Percentiles rank a stretch among this genome's conserved stretches.
phyloP scores from a whole-genome alignment of 1,140 invertebrate genomes.

The Papilio polytes region DNA sequence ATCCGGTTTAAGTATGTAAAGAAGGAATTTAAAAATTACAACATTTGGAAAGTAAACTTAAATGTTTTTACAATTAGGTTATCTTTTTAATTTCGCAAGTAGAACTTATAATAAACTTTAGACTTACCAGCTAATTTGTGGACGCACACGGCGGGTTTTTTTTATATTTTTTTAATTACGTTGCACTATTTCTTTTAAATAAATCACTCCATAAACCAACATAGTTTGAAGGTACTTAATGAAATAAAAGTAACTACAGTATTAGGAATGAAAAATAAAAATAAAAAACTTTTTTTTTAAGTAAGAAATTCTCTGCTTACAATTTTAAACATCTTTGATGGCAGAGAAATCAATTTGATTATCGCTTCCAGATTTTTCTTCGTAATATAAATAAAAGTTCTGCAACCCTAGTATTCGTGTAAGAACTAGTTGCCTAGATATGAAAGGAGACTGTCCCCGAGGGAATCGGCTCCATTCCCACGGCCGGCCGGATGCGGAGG shows the following conservation, averaged over 20 bases:
- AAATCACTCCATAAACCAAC: not conserved
- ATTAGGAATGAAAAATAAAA: not conserved
- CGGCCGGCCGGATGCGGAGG: slow-evolving; percentile 66
- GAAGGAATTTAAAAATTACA: too few species aligned
- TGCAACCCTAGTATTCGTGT: slow-evolving; percentile 4
- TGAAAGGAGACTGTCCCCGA: slow-evolving; percentile 44
- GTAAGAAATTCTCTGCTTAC: too few species aligned
- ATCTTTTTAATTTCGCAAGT: too few species aligned
- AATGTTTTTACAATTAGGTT: too few species aligned
- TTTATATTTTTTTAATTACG: too few species aligned
- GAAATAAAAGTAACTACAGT: not conserved
- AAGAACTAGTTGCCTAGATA: slow-evolving; percentile 55
- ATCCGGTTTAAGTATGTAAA: too few species aligned
- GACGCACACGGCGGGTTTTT: too few species aligned
- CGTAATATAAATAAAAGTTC: not conserved
- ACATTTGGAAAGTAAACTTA: too few species aligned
- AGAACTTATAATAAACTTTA: too few species aligned
- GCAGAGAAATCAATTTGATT: not conserved
- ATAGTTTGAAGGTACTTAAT: not conserved
- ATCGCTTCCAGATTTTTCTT: not conserved
- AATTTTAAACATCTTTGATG: too few species aligned
- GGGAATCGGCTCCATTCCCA: slow-evolving; percentile 69
- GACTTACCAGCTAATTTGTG: too few species aligned
- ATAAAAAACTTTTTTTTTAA: too few species aligned
- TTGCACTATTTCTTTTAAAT: not conserved